Evolutionary conservation across 2,797 vertebrate species (phyloP).

Genomic region (Delichon dasypus): DNA sequence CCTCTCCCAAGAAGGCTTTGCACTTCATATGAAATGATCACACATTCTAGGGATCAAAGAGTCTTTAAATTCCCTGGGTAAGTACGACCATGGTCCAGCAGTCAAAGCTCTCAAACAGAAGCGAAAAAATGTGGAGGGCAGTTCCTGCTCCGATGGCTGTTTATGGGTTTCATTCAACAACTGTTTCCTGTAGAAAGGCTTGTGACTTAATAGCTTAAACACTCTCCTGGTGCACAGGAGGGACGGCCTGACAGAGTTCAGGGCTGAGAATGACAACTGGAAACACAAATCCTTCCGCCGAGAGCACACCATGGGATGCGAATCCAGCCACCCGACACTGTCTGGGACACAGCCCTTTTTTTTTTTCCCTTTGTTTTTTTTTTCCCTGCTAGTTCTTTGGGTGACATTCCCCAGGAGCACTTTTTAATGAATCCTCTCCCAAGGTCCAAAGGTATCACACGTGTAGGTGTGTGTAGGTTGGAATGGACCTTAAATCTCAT

Average conservation of each 20-base stretch:
- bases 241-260: background rate
- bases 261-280: background rate
- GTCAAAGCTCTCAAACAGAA: slow-evolving; percentile 19
- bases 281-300: background rate
- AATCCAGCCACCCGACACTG: background rate
- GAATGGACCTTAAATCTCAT: background rate
- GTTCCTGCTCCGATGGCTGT: slow-evolving; percentile 20
- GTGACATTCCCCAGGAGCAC: background rate
- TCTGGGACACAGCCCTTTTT: background rate
- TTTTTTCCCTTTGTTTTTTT: no score
- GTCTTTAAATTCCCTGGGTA: background rate
- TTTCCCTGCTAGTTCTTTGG: background rate
- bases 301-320: background rate
- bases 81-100: background rate
- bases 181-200: slow-evolving; percentile 28
- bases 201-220: slow-evolving; percentile 25
- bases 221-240: background rate
- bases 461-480: accelerated
- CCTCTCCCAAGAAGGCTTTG: background rate
- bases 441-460: background rate
- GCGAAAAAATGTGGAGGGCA: background rate
- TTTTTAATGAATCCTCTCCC: background rate
- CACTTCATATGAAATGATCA: background rate
- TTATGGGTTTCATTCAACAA: slow-evolving; percentile 48
- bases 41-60: background rate